Evolutionary conservation across 2,888 invertebrate species (phyloP), one percentile per base, ranked within the genome.

Genomic region (Lasioglossum lativentre): DNA sequence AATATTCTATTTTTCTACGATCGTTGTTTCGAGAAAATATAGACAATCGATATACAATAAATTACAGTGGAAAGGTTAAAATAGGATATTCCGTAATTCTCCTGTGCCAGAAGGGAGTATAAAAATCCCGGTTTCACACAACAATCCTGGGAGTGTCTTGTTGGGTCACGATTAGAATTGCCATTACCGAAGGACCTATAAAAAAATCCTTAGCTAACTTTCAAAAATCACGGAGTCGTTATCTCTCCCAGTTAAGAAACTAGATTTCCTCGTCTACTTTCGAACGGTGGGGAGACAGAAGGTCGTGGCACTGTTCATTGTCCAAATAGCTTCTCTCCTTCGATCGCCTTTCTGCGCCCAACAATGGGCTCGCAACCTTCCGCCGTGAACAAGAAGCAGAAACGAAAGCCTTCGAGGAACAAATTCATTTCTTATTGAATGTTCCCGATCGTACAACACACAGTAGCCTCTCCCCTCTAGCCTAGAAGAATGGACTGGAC

Each of bases 371-470:
- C n/a, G 8, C 30, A 66, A 66, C 30, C 30, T 66, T 66, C 59
- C n/a, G 23, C 59, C 59, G n/a, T 2, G 59, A 27, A 59, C 59
- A 27, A 59, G 27, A 59, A 59, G 59, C 59, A 27, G 27, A 5
- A 23, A 23, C 52, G 8, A 52, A 52, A 52, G 23, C 52, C 52
- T 52, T 52, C 59, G 27, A 14, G n/a, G 27, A 27, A 59, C 27
- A 59, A 59, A 59, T 59, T 59, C 59, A 59, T 59, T 59, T 59
- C 27, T 59, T 59, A 59, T 59, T 59, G 27, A 66, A 27, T 16
- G 27, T 59, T 30, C 59, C 5, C 10, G n/a, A 59, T 59, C 59
- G 14, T 3, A 30, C 2, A 23, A 8, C 10, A 23, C 52, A 52
- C 19, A 10, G 52, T 23, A 8, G 52, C 23, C n/a, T n/a, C n/a